phyloP scores from a whole-genome alignment of 2,797 vertebrate genomes.

The Spinus pinus region DNA sequence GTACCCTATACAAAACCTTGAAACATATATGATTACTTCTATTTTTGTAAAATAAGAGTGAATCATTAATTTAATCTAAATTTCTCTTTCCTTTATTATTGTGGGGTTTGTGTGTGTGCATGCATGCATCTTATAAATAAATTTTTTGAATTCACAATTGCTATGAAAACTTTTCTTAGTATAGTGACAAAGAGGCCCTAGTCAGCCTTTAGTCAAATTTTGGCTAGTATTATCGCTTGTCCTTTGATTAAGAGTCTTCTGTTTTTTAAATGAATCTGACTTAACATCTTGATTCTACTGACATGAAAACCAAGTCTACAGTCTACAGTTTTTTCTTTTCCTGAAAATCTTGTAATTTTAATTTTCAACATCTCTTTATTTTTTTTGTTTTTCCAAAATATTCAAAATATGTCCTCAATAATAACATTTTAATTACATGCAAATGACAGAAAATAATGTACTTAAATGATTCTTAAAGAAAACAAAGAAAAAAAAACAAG shows the following conservation, averaged over 20 bases:
- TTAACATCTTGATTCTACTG: not conserved
- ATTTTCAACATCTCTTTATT: not conserved
- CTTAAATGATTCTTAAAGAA: not conserved
- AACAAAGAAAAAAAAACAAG: not conserved
- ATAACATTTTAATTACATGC: not conserved
- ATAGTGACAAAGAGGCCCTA: not conserved
- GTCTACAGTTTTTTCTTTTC: not conserved
- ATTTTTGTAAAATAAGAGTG: not conserved
- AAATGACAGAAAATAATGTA: not conserved
- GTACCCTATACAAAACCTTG: not conserved
- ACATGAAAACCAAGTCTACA: not conserved
- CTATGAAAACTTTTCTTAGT: not conserved
- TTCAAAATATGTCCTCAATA: not conserved
- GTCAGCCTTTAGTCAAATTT: not conserved
- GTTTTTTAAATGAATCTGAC: not conserved
- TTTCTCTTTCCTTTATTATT: not conserved
- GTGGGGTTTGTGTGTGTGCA: not conserved
- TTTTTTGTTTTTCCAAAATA: not conserved
- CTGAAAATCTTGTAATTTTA: not conserved
- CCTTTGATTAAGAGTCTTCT: not conserved
- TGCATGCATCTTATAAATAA: not conserved
- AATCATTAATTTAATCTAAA: not conserved
- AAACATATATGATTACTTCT: not conserved
- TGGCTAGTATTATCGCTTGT: not conserved
- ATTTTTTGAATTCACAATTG: not conserved